A percentile compares a stretch with the other conserved stretches of the same genome.
These are phyloP conservation scores for Trinorchestia longiramus DNA, from an alignment of 1,140 invertebrate species.

Conservation along the genomic window DNA sequence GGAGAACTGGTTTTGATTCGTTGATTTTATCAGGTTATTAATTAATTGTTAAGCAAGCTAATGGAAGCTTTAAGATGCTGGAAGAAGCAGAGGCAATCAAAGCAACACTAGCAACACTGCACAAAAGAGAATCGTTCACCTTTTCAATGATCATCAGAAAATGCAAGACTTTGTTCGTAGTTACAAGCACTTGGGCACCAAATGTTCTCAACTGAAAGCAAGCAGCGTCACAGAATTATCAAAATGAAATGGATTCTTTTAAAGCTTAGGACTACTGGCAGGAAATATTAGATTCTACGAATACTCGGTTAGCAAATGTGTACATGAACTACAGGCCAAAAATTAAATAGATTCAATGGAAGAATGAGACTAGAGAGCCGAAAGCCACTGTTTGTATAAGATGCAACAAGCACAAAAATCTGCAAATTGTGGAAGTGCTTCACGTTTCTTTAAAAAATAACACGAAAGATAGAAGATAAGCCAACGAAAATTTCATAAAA, in stretches of 20 bases:
- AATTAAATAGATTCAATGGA: background rate
- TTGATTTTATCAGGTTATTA: slow-evolving; percentile 7
- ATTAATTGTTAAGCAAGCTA: slow-evolving; percentile 51
- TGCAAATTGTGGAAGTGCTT: background rate
- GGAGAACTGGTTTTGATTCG: slow-evolving; percentile 49
- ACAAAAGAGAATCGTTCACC: slow-evolving; percentile 54
- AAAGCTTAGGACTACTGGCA: slow-evolving; percentile 16
- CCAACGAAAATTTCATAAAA: background rate
- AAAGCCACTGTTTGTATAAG: background rate
- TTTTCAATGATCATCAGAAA: slow-evolving; percentile 50
- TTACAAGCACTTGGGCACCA: slow-evolving; percentile 46
- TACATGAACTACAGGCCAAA: slow-evolving; percentile 13
- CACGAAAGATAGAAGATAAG: background rate
- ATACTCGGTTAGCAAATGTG: background rate
- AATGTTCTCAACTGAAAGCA: slow-evolving; percentile 54
- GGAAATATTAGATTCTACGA: slow-evolving; percentile 11
- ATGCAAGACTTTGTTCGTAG: slow-evolving; percentile 33
- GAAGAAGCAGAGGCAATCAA: slow-evolving; percentile 49
- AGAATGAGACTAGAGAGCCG: background rate
- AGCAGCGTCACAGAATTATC: slow-evolving; percentile 49
- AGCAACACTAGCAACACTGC: slow-evolving; percentile 52
- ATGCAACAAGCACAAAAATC: slow-evolving; percentile 7
- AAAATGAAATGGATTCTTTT: slow-evolving; percentile 15
- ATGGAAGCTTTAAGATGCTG: slow-evolving; percentile 54
- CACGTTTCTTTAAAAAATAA: background rate